A percentile compares a stretch with the other conserved stretches of the same genome.
These are phyloP conservation scores for Thalassoma bifasciatum DNA, from an alignment of 2,113 vertebrate species.

Conservation along the genomic window DNA sequence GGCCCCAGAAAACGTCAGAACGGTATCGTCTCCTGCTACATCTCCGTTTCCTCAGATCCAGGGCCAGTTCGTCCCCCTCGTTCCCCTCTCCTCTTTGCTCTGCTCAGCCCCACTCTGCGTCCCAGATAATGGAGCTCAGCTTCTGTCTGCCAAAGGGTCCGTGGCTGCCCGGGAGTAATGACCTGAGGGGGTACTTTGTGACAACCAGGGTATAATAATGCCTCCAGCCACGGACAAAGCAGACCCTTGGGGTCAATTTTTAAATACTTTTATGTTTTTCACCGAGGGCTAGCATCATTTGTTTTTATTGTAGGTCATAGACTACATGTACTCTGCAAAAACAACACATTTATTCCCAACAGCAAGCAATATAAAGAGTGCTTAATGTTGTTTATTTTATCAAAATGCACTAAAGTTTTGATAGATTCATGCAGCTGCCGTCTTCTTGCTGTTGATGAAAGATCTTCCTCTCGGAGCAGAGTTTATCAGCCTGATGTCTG, in stretches of 20 bases:
- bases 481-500: constrained; percentile 56
- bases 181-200: constrained; percentile 86
- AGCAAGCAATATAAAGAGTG: constrained; percentile 36
- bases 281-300: constrained; percentile 80
- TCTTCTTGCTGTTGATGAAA: constrained; percentile 54
- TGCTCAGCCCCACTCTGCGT: constrained; percentile 67
- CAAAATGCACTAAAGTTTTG: constrained; percentile 47
- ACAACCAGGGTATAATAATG: constrained; percentile 87
- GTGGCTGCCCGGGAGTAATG: constrained; percentile 84
- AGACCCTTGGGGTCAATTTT: constrained; percentile 87
- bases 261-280: constrained; percentile 88
- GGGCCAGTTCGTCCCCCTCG: constrained; percentile 68
- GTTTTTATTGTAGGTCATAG: constrained; percentile 79
- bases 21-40: constrained; percentile 55
- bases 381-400: constrained; percentile 50
- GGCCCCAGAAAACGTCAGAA: constrained; percentile 73
- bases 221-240: constrained; percentile 86
- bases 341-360: constrained; percentile 55
- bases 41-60: constrained; percentile 79
- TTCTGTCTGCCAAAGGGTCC: constrained; percentile 83
- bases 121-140: constrained; percentile 83
- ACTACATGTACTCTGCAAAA: constrained; percentile 40
- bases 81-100: constrained; percentile 66
- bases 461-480: constrained; percentile 40
- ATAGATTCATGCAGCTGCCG: constrained; percentile 10